Percentiles rank a stretch among this genome's conserved stretches.
Evolutionary conservation across 1,140 invertebrate genomes (phyloP).

Genomic region (Sipha flava): DNA sequence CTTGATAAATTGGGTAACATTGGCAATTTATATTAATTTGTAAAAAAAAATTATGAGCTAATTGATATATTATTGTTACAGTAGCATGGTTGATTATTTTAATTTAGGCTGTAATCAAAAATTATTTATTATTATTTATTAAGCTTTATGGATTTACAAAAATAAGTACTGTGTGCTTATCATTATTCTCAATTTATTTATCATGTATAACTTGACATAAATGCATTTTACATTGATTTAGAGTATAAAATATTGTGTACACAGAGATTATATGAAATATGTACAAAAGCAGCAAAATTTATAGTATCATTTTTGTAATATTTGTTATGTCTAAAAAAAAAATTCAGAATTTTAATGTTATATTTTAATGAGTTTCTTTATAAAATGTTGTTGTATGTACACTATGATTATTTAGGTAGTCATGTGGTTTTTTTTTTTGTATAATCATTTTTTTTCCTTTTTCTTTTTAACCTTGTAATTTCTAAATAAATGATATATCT

Average conservation of each 20-base stretch:
- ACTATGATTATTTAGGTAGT: not conserved
- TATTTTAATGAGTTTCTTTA: constrained; percentile 12
- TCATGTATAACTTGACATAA: constrained; percentile 15
- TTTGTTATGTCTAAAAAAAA: constrained; percentile 26
- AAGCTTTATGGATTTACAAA: constrained; percentile 24
- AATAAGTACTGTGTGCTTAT: not conserved
- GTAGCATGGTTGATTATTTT: constrained; percentile 10
- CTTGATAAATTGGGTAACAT: not conserved
- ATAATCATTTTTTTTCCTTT: constrained; percentile 18
- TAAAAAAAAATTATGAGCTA: not conserved
- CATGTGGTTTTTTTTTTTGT: constrained; percentile 16
- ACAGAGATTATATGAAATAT: constrained; percentile 26
- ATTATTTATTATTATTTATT: constrained; percentile 24
- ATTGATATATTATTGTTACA: constrained; percentile 10
- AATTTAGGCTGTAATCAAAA: constrained; percentile 30
- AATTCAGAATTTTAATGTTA: constrained; percentile 30
- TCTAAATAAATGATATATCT: constrained; percentile 24
- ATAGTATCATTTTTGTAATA: constrained; percentile 25
- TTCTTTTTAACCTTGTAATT: constrained; percentile 13
- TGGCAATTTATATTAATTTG: not conserved
- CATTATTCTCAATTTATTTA: not conserved
- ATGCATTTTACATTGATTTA: constrained; percentile 14
- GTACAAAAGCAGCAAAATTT: constrained; percentile 20
- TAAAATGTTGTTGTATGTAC: constrained; percentile 18
- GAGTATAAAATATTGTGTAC: constrained; percentile 24